Base-by-base conservation (phyloP, 2,888 invertebrate genomes). In the Drosophila mercatorum region DNA sequence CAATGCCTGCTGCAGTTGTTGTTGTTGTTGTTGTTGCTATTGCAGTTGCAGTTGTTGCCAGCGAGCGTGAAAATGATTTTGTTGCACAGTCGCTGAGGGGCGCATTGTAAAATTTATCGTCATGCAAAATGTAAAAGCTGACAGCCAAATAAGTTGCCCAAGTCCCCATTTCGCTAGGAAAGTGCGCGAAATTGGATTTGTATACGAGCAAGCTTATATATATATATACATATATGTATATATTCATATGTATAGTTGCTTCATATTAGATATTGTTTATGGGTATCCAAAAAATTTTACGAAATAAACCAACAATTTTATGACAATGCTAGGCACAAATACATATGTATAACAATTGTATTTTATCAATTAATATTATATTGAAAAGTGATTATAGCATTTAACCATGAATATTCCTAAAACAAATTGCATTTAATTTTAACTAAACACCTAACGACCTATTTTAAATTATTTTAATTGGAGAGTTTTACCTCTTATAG, bases 41-140 rank as follows among this genome's bases (percentile, higher is more conserved):
- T 69, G 47, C 53, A 51, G 38, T 49, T 51, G 67, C 40, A 65
- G 78, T 65, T 61, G 59, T 51, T 63, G 71, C 49, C 51, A 69
- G 66, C 52, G 67, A 78, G 75, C 80, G 77, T 72, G 70, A 73
- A 83, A 83, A 84, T 81, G 67, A 81, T 81, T 85, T 88, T 79
- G 67, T 84, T 84, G 87, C 81, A 83, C 72, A 75, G 71, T 81
- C 51, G 73, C 79, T 59, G 53, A 68, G 68, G 74, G 80, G 71
- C 55, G 55, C 64, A 68, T 63, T 70, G 67, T 68, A 56, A 75
- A 81, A 84, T 76, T 81, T 72, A 81, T 78, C 65, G 77, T 67
- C 78, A 71, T 65, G 74, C 65, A 57, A 65, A 66, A 72, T 46
- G 52, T 38, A 55, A 47, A 38, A 53, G 52, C 53, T 62, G 49